phyloP scores from a whole-genome alignment of 2,888 invertebrate genomes.

The Clunio marinus region DNA sequence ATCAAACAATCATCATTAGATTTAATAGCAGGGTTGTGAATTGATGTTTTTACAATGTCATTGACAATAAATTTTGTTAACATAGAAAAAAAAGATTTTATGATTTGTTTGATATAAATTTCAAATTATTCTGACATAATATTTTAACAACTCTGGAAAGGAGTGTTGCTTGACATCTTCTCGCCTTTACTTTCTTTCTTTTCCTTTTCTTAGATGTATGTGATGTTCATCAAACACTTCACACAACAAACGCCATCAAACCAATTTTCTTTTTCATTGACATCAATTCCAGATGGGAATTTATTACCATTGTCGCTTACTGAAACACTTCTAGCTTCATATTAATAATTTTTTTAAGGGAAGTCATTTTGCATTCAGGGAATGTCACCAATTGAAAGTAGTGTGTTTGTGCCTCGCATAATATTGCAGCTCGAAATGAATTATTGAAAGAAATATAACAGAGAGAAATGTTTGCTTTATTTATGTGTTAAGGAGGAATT shows the following conservation, averaged over 20 bases:
- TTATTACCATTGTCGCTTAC: slow-evolving; percentile 19
- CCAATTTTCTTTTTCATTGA: slow-evolving; percentile 34
- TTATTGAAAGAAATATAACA: background rate
- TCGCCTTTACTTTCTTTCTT: too few relatives aligned
- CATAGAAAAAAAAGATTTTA: too few relatives aligned
- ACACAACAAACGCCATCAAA: background rate
- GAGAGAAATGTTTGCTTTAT: slow-evolving; percentile 2
- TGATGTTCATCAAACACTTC: too few relatives aligned
- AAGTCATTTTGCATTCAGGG: slow-evolving; percentile 25
- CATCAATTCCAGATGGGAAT: slow-evolving; percentile 28
- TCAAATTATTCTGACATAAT: too few relatives aligned
- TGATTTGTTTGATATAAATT: too few relatives aligned
- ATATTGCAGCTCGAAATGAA: background rate
- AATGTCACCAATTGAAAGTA: slow-evolving; percentile 33
- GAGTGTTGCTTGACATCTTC: too few relatives aligned
- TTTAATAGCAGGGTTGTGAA: too few relatives aligned
- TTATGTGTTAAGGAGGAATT: background rate
- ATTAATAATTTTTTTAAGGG: slow-evolving; percentile 22
- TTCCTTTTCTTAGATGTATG: too few relatives aligned
- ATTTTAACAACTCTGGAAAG: too few relatives aligned
- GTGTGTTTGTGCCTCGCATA: slow-evolving; percentile 28
- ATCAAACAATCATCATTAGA: background rate
- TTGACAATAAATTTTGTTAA: too few relatives aligned
- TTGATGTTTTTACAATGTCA: too few relatives aligned
- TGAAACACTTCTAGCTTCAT: slow-evolving; percentile 2